A percentile compares a stretch with the other conserved stretches of the same genome.
Evolutionary conservation across 2,113 vertebrate species (phyloP).

Genomic region (Myodes glareolus): DNA sequence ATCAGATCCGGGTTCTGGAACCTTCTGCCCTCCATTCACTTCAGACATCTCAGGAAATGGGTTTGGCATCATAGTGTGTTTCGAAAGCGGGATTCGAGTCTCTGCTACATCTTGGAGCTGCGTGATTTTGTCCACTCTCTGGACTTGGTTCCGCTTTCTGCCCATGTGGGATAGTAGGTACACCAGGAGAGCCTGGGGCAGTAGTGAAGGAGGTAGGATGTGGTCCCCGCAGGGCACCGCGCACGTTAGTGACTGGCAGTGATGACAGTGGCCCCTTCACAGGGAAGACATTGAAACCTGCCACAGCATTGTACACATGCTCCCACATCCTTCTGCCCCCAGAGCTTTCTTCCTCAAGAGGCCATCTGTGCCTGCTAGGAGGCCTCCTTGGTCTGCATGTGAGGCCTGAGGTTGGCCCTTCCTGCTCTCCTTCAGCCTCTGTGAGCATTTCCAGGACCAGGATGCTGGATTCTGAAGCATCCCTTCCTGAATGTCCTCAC

Average conservation of each 20-base stretch:
- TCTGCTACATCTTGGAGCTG: background rate
- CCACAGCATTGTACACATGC: background rate
- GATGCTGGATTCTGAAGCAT: background rate
- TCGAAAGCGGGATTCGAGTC: background rate
- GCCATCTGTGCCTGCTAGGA: background rate
- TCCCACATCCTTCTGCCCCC: too few relatives aligned
- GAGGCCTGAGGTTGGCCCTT: background rate
- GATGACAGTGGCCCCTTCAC: too few relatives aligned
- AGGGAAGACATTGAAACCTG: fast-evolving
- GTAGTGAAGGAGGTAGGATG: background rate
- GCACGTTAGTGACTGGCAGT: background rate
- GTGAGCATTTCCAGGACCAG: background rate
- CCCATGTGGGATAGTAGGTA: background rate
- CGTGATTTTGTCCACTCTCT: background rate
- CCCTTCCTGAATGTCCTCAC: background rate
- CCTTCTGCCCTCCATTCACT: background rate
- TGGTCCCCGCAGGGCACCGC: background rate
- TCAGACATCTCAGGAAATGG: background rate
- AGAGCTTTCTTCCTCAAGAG: background rate
- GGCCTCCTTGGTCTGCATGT: background rate
- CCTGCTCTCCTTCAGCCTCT: background rate
- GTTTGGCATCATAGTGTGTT: background rate
- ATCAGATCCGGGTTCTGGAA: background rate
- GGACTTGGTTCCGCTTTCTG: background rate
- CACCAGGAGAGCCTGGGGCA: too few relatives aligned